A percentile compares a stretch with the other conserved stretches of the same genome.
These are phyloP conservation scores for Helleia helle DNA, from an alignment of 2,888 invertebrate species.

Conservation along the genomic window DNA sequence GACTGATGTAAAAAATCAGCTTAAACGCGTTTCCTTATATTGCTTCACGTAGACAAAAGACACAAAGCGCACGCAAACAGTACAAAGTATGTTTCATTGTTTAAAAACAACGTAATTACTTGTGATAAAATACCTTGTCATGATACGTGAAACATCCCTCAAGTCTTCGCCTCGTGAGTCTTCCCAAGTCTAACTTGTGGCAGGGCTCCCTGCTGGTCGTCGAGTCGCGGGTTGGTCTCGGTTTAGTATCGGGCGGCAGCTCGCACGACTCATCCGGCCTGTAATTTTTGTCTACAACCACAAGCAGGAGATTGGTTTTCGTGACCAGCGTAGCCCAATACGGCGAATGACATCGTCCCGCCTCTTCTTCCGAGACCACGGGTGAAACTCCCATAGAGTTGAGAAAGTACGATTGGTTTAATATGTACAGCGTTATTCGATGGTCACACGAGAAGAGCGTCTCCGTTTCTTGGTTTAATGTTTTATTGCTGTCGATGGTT, in stretches of 20 bases:
- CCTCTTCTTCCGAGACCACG: conserved; percentile 38
- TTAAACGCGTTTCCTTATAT: too few species aligned
- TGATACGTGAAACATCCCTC: conserved; percentile 86
- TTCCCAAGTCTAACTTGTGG: conserved; percentile 82
- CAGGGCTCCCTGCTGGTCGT: conserved; percentile 77
- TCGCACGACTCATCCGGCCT: conserved; percentile 35
- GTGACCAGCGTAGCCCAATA: conserved; percentile 83
- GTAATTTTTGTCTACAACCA: conserved; percentile 76
- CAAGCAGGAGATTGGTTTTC: conserved; percentile 84
- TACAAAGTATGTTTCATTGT: too few species aligned
- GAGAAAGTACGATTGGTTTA: conserved; percentile 74
- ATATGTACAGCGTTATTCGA: conserved; percentile 78
- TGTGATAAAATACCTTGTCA: conserved; percentile 72
- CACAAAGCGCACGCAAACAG: too few species aligned
- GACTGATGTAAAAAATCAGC: too few species aligned
- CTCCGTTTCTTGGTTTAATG: conserved; percentile 50
- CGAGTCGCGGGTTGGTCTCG: conserved; percentile 41
- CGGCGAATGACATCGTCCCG: conserved; percentile 44
- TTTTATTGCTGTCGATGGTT: conserved; percentile 29
- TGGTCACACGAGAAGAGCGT: conserved; percentile 81
- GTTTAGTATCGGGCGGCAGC: conserved; percentile 77
- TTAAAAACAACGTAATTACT: neutral
- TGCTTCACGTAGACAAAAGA: too few species aligned
- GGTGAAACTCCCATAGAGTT: conserved; percentile 40
- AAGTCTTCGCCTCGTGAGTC: conserved; percentile 77